Conservation (phyloP, 1,140 invertebrate species). For the Brachionus manjavacas region DNA sequence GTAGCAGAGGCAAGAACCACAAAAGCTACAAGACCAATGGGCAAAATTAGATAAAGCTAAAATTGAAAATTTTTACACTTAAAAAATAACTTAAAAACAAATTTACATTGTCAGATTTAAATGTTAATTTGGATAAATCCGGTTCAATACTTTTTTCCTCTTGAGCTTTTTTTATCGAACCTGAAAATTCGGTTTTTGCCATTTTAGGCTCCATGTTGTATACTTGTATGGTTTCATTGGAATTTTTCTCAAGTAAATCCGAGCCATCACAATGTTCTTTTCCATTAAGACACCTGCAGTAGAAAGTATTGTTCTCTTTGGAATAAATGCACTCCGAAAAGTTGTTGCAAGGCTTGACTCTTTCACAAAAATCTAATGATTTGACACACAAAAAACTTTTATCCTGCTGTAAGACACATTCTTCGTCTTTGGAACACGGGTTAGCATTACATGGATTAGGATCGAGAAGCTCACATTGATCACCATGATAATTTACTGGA, state of each 20-base stretch:
- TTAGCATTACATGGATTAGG: neutral
- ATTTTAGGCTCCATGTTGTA: conserved; percentile 17
- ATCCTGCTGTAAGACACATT: conserved; percentile 6
- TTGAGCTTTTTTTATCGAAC: neutral
- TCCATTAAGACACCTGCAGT: conserved; percentile 37
- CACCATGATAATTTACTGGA: conserved; percentile 43
- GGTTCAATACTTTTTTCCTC: neutral
- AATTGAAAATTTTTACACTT: neutral
- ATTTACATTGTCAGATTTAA: conserved; percentile 30
- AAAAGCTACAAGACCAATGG: conserved; percentile 17
- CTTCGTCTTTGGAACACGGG: conserved; percentile 1
- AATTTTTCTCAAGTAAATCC: neutral
- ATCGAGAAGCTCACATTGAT: conserved; percentile 44
- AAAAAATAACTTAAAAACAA: neutral
- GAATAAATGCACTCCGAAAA: conserved; percentile 19
- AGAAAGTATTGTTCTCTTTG: conserved; percentile 24
- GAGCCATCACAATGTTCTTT: conserved; percentile 6
- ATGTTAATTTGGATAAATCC: neutral
- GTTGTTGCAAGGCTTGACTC: conserved; percentile 38
- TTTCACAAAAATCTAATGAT: conserved; percentile 18
- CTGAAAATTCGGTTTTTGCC: neutral
- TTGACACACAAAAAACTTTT: conserved; percentile 17
- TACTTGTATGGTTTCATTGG: neutral
- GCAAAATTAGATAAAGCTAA: conserved; percentile 29
- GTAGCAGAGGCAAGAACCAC: neutral